Evolutionary conservation across 2,113 vertebrate species (phyloP).

Genomic region (Ictalurus furcatus): DNA sequence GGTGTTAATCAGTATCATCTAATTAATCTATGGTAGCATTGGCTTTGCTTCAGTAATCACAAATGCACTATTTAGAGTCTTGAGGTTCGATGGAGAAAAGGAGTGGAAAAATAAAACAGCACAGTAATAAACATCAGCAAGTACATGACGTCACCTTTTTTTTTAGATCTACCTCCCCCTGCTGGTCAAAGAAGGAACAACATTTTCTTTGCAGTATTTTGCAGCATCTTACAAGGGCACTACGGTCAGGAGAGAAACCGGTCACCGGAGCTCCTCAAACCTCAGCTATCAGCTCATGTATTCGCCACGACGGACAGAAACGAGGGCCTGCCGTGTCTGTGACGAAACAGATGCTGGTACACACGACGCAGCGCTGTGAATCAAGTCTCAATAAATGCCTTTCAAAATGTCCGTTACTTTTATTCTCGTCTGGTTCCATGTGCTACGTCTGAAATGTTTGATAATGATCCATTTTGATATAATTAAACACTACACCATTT

Average conservation of each 20-base stretch:
- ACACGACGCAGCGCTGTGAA: not conserved
- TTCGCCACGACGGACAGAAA: not conserved
- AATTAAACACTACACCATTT: not conserved
- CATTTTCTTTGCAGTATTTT: conserved; percentile 3
- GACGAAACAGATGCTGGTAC: not conserved
- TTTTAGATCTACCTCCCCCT: conserved; percentile 10
- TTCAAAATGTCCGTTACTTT: not conserved
- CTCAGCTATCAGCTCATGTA: not conserved
- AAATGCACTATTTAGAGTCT: not conserved
- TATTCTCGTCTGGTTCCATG: not conserved
- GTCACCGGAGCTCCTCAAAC: not conserved
- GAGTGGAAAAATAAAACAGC: not conserved
- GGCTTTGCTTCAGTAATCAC: not conserved
- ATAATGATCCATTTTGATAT: not conserved
- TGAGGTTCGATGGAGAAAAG: not conserved
- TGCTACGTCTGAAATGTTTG: not conserved
- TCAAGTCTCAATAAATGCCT: not conserved
- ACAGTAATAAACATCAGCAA: conserved; percentile 24
- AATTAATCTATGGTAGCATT: not conserved
- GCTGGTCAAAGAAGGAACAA: not conserved
- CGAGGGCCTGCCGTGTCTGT: not conserved
- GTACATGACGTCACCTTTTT: conserved; percentile 35
- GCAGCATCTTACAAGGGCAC: conserved; percentile 31
- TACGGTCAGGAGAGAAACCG: not conserved
- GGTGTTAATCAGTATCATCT: not conserved